phyloP scores from a whole-genome alignment of 2,797 vertebrate species.

The Hydrolagus colliei region DNA sequence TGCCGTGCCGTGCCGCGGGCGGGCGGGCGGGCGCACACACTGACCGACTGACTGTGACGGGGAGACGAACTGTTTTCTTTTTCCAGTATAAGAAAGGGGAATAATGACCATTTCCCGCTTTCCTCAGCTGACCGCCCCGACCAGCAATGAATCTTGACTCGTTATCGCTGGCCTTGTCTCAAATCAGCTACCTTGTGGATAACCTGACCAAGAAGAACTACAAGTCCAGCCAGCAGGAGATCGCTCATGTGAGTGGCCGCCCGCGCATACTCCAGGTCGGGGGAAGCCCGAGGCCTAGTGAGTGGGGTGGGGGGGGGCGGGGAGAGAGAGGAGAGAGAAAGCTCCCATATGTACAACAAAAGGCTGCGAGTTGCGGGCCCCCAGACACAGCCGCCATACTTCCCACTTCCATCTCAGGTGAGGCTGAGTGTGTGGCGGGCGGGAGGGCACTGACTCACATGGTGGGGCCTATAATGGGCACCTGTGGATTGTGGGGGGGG shows the following conservation, averaged over 20 bases:
- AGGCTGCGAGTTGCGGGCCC: too few relatives aligned
- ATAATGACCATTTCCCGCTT: constrained; percentile 99
- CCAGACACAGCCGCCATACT: too few relatives aligned
- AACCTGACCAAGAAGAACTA: constrained; percentile 99
- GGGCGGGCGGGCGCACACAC: neutral
- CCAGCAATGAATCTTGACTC: constrained; percentile 99
- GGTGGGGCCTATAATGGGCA: too few relatives aligned
- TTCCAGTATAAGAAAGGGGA: constrained; percentile 76
- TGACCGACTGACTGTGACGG: neutral
- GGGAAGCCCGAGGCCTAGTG: constrained; percentile 18
- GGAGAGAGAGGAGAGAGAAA: neutral
- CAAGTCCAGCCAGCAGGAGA: constrained; percentile 99
- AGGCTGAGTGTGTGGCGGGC: too few relatives aligned
- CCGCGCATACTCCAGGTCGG: neutral
- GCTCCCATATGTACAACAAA: neutral
- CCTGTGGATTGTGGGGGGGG: too few relatives aligned
- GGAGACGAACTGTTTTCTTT: constrained; percentile 22
- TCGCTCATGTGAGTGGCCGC: constrained; percentile 91
- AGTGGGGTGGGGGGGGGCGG: neutral
- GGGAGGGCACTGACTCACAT: too few relatives aligned
- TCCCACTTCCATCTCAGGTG: too few relatives aligned
- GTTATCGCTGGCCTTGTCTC: constrained; percentile 99
- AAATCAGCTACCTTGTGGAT: constrained; percentile 99
- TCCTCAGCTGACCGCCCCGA: constrained; percentile 99
- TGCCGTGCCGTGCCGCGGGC: neutral